A percentile compares a stretch with the other conserved stretches of the same genome.
Conservation (phyloP, 1,140 invertebrate genomes). For the Scaptomyza hsui region DNA sequence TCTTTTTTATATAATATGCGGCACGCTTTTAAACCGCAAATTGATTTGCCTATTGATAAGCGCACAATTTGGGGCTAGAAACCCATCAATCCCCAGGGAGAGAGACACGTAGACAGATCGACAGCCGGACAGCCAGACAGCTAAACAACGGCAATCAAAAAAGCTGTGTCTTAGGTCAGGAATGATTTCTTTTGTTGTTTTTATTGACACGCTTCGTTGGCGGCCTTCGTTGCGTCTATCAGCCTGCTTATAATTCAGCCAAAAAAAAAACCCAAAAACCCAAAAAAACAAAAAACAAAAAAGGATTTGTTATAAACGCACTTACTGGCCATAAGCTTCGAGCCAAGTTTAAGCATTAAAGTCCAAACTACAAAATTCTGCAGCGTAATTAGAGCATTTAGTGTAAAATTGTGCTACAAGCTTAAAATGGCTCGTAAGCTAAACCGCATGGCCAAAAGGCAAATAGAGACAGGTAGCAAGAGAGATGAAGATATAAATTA, state of each 20-base stretch:
- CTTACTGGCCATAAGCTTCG: background rate
- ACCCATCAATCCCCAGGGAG: slow-evolving; percentile 63
- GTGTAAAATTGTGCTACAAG: slow-evolving; percentile 37
- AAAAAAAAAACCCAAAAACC: background rate
- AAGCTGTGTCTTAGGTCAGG: slow-evolving; percentile 70
- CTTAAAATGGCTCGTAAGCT: slow-evolving; percentile 36
- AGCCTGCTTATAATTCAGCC: slow-evolving; percentile 5
- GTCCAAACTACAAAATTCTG: slow-evolving; percentile 50
- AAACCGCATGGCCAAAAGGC: slow-evolving; percentile 11
- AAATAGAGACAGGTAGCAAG: slow-evolving; percentile 2
- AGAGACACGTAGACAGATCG: background rate
- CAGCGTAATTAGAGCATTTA: slow-evolving; percentile 73
- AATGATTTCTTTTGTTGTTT: slow-evolving; percentile 45
- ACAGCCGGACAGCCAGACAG: slow-evolving; percentile 15
- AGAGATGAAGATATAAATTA: slow-evolving; percentile 32
- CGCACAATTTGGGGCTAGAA: slow-evolving; percentile 60
- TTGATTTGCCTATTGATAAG: slow-evolving; percentile 75
- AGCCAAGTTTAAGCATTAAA: slow-evolving; percentile 22
- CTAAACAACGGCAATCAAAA: slow-evolving; percentile 42
- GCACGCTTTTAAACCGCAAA: slow-evolving; percentile 68
- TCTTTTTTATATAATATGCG: slow-evolving; percentile 52
- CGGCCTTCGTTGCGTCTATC: slow-evolving; percentile 51
- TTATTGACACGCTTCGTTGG: slow-evolving; percentile 25
- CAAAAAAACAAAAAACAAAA: slow-evolving; percentile 6
- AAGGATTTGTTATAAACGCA: slow-evolving; percentile 31